These are phyloP conservation scores for Cervus canadensis DNA, from an alignment of 2,113 vertebrate species.

Conservation along the genomic window DNA sequence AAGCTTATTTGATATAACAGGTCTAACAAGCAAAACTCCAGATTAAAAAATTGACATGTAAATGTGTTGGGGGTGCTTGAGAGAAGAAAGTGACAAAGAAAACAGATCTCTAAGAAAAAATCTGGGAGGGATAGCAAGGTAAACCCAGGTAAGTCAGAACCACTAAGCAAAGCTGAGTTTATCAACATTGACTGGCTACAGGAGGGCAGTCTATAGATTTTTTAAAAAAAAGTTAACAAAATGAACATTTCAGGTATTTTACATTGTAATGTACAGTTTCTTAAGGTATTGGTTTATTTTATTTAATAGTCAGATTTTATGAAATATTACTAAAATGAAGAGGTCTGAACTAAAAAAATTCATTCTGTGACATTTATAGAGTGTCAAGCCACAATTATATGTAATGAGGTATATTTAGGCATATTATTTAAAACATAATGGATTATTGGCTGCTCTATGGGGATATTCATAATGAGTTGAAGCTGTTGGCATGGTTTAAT, in stretches of 20 bases:
- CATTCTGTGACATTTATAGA: background rate
- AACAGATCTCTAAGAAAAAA: background rate
- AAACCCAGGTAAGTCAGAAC: background rate
- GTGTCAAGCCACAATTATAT: slow-evolving; percentile 47
- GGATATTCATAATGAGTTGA: slow-evolving; percentile 68
- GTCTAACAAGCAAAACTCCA: background rate
- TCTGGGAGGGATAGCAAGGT: background rate
- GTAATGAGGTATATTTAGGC: slow-evolving; percentile 68
- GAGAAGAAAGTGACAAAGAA: background rate
- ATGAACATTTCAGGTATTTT: background rate
- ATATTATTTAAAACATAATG: slow-evolving; percentile 70
- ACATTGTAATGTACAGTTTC: background rate
- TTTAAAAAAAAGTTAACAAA: background rate
- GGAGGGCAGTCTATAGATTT: background rate
- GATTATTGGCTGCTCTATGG: slow-evolving; percentile 54
- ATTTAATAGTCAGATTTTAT: slow-evolving; percentile 18
- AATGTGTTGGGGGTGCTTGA: background rate
- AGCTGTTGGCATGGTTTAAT: slow-evolving; percentile 72
- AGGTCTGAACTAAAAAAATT: background rate
- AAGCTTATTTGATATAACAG: background rate
- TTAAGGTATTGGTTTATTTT: background rate
- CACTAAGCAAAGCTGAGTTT: background rate
- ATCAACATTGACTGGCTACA: background rate
- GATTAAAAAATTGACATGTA: background rate
- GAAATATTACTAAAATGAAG: slow-evolving; percentile 3